Evolutionary conservation across 1,140 invertebrate genomes (phyloP).

Genomic region (Caerostris darwini): DNA sequence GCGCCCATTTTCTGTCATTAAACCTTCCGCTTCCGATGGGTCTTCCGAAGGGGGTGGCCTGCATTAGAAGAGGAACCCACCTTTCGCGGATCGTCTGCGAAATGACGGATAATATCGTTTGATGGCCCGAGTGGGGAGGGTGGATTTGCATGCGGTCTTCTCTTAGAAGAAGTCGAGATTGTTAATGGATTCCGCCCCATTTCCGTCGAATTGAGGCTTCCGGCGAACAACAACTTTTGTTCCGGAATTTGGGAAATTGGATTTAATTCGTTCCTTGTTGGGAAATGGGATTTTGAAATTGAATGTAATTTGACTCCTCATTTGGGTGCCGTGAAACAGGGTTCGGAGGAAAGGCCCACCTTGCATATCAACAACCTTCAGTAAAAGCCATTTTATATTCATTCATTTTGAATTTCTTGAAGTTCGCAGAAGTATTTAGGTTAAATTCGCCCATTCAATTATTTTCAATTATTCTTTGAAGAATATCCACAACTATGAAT

Average conservation of each 20-base stretch:
- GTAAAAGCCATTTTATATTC: too few relatives aligned
- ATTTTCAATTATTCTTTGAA: too few relatives aligned
- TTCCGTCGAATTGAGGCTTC: not conserved
- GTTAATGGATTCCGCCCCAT: conserved; percentile 16
- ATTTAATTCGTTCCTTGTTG: not conserved
- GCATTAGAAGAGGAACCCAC: not conserved
- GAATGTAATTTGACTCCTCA: not conserved
- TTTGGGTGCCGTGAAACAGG: not conserved
- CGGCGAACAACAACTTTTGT: not conserved
- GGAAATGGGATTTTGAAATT: too few relatives aligned
- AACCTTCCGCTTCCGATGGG: not conserved
- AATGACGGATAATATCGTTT: not conserved
- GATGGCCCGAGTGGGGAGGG: not conserved
- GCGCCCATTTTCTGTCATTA: not conserved
- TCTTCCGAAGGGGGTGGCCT: not conserved
- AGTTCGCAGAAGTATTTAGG: too few relatives aligned
- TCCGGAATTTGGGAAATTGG: not conserved
- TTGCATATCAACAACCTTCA: too few relatives aligned
- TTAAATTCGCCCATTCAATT: too few relatives aligned
- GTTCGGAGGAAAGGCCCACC: too few relatives aligned
- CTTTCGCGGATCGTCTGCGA: not conserved
- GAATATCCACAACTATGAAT: too few relatives aligned
- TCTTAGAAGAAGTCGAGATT: not conserved
- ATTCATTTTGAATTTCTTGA: too few relatives aligned
- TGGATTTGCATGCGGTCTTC: not conserved